Percentiles rank a stretch among this genome's conserved stretches.
phyloP scores from a whole-genome alignment of 2,113 vertebrate species.

The Ictidomys tridecemlineatus region DNA sequence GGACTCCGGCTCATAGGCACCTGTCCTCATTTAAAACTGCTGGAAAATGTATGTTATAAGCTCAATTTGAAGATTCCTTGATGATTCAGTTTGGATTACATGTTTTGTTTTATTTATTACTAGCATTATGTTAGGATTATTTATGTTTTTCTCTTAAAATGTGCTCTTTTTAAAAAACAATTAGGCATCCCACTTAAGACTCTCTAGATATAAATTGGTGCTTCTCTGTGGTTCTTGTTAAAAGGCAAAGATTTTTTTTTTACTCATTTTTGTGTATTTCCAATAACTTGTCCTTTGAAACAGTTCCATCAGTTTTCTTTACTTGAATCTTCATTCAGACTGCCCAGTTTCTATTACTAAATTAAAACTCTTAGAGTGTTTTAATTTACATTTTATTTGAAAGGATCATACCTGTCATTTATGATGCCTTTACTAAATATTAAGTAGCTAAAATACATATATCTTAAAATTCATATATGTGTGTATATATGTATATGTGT shows the following conservation, averaged over 20 bases:
- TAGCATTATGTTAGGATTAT: slow-evolving; percentile 17
- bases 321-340: neutral
- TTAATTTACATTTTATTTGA: slow-evolving; percentile 43
- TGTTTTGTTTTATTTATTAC: slow-evolving; percentile 42
- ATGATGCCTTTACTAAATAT: slow-evolving; percentile 38
- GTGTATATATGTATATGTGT: too few species aligned
- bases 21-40: slow-evolving; percentile 49
- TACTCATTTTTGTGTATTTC: neutral
- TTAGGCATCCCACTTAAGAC: neutral
- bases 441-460: slow-evolving; percentile 5
- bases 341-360: neutral
- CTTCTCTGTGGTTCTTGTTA: slow-evolving; percentile 36
- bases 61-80: neutral
- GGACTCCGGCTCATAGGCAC: neutral
- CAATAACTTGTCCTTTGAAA: neutral
- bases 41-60: slow-evolving; percentile 11
- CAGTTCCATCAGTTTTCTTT: neutral
- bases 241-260: slow-evolving; percentile 35
- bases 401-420: neutral
- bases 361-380: slow-evolving; percentile 4
- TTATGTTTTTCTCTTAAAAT: slow-evolving; percentile 40
- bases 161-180: neutral
- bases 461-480: neutral
- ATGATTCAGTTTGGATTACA: neutral
- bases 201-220: slow-evolving; percentile 23